These are phyloP conservation scores for Troides aeacus DNA, from an alignment of 2,888 invertebrate genomes.

Conservation along the genomic window DNA sequence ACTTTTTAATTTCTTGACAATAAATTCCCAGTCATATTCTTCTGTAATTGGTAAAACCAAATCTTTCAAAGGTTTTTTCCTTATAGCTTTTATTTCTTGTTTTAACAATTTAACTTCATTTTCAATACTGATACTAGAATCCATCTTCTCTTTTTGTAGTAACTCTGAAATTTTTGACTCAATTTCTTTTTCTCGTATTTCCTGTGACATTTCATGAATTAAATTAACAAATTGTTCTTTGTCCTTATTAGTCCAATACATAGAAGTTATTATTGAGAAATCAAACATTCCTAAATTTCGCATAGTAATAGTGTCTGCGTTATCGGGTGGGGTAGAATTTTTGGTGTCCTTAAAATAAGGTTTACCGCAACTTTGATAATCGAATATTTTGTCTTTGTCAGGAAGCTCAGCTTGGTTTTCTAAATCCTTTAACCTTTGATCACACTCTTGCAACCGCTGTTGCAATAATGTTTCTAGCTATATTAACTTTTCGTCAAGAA, in stretches of 20 bases:
- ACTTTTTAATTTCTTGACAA: constrained; percentile 67
- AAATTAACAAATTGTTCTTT: constrained; percentile 75
- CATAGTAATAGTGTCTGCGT: constrained; percentile 78
- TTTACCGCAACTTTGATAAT: constrained; percentile 69
- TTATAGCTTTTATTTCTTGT: constrained; percentile 43
- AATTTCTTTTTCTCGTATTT: constrained; percentile 43
- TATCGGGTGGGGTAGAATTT: constrained; percentile 77
- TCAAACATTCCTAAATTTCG: constrained; percentile 62
- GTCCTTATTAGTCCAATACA: constrained; percentile 80
- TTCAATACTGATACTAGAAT: constrained; percentile 30
- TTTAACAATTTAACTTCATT: constrained; percentile 38
- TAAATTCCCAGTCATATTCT: constrained; percentile 81
- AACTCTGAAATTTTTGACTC: constrained; percentile 45
- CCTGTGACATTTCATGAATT: constrained; percentile 62
- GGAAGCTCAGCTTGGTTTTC: constrained; percentile 35
- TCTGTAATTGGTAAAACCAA: constrained; percentile 57
- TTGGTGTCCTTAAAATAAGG: constrained; percentile 84
- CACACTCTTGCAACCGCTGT: constrained; percentile 55
- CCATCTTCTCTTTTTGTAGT: constrained; percentile 34
- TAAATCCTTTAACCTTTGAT: constrained; percentile 44
- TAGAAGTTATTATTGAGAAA: constrained; percentile 64
- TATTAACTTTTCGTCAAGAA: constrained; percentile 54
- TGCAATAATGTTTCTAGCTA: constrained; percentile 54
- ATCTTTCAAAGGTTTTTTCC: constrained; percentile 45
- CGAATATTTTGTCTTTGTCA: constrained; percentile 39